Evolutionary conservation across 2,888 invertebrate species (phyloP).

Genomic region (Endotricha flammealis): DNA sequence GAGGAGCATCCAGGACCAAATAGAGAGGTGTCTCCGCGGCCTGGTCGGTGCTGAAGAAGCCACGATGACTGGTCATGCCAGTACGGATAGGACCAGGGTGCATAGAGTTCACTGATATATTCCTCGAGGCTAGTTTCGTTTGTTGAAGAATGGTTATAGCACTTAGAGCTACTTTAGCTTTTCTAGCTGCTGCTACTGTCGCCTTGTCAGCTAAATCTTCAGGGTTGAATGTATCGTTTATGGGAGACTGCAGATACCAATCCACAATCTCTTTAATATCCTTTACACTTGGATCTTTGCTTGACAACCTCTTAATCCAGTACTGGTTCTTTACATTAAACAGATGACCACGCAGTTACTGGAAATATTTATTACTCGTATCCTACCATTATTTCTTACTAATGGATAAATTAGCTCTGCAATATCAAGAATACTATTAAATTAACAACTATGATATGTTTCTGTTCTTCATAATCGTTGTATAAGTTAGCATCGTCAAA

Average conservation of each 20-base stretch:
- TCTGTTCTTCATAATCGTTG: conserved; percentile 52
- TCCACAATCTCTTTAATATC: conserved; percentile 76
- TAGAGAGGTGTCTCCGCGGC: conserved; percentile 77
- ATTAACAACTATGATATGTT: conserved; percentile 82
- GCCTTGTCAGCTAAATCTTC: conserved; percentile 66
- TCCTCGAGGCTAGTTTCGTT: conserved; percentile 70
- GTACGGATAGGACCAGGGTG: conserved; percentile 88
- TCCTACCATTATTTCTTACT: conserved; percentile 81
- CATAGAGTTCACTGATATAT: conserved; percentile 79
- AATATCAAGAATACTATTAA: conserved; percentile 80
- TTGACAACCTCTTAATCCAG: conserved; percentile 48
- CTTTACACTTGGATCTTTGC: conserved; percentile 36
- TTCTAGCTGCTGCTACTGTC: conserved; percentile 78
- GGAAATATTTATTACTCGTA: conserved; percentile 85
- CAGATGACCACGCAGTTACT: conserved; percentile 82
- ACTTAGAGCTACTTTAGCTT: conserved; percentile 84
- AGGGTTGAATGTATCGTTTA: conserved; percentile 41
- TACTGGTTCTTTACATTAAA: conserved; percentile 70
- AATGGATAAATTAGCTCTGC: conserved; percentile 83
- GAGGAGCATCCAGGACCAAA: conserved; percentile 70
- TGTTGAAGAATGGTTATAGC: conserved; percentile 84
- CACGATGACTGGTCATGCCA: conserved; percentile 83
- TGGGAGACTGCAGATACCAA: conserved; percentile 76
- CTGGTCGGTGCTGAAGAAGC: conserved; percentile 72
- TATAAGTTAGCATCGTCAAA: conserved; percentile 15